Base-by-base conservation (phyloP, 2,888 invertebrate genomes). In the Oscheius onirici region DNA sequence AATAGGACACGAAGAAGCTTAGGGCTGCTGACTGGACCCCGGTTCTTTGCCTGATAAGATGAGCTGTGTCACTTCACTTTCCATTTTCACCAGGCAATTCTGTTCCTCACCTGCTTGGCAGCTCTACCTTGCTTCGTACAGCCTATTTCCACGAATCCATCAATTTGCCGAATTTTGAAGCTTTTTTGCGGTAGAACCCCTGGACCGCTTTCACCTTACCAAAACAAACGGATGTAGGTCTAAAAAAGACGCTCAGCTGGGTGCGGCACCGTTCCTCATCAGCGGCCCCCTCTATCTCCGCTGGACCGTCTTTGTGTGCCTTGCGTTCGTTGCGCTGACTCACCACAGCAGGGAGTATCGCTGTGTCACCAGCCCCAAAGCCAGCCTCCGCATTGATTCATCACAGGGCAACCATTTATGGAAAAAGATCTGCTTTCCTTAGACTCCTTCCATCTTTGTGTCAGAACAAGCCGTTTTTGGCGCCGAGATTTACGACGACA, bases 331-430 rank as follows among this genome's bases (percentile, higher is more conserved):
- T 49, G 63, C 58, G 63, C 63, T 63, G 63, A 63, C 46, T 63
- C 63, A 63, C 63, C 63, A 41, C 63, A 63, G 63, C 63, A 63
- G 63, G 63, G 63, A 49, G 63, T 63, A 63, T 63, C 49, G 63
- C 63, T 49, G 63, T 63, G 63, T 63, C 63, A 63, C 49, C 63
- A 49, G 34, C 2, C 54, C 20, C 46, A 46, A n/a, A 46, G 46
- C 28, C 66, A 11, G 52, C 66, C 66, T 40, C 66, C 66, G 52
- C 66, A 66, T 66, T 66, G 66, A 66, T 66, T 66, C 66, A 66
- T 66, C 66, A 52, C 34, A 34, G 34, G 34, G 34, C 22, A 52
- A 17, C 17, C 52, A 22, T 52, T 20, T 52, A 20, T 22, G 20
- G 52, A 52, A 52, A 22, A 20, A 24, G 15, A 5, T 6, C 22